phyloP scores from a whole-genome alignment of 2,113 vertebrate species.

The Noctilio leporinus region DNA sequence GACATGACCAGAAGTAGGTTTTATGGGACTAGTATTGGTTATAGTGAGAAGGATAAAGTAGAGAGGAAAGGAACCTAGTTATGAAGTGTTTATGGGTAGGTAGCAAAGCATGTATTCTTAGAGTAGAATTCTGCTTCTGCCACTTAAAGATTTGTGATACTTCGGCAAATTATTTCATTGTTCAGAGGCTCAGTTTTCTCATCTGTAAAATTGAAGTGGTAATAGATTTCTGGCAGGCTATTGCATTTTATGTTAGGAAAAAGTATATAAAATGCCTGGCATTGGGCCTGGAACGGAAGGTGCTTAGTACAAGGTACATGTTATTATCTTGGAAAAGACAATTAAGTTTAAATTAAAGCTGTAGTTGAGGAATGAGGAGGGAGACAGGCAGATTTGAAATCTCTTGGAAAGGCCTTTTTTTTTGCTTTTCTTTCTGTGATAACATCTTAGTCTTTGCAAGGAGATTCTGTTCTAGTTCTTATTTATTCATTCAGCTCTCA shows the following conservation, averaged over 20 bases:
- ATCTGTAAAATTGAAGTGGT: slow-evolving; percentile 27
- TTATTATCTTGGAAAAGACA: not conserved
- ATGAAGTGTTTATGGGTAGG: not conserved
- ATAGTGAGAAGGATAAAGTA: not conserved
- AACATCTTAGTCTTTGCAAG: not conserved
- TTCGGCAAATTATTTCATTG: not conserved
- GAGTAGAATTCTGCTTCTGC: slow-evolving; percentile 20
- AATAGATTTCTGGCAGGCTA: slow-evolving; percentile 13
- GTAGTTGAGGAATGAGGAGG: not conserved
- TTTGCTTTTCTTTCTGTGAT: not conserved
- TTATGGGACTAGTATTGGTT: not conserved
- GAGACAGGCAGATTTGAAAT: not conserved
- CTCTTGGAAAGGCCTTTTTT: not conserved
- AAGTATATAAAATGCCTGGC: not conserved
- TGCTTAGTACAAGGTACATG: not conserved
- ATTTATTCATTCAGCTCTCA: not conserved
- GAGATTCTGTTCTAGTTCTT: not conserved
- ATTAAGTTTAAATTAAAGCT: slow-evolving; percentile 10
- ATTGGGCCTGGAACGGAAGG: not conserved
- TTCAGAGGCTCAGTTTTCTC: slow-evolving; percentile 35
- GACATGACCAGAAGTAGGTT: not conserved
- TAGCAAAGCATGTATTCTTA: slow-evolving; percentile 16
- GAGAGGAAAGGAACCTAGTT: not conserved
- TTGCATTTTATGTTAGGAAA: slow-evolving; percentile 24
- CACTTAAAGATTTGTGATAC: not conserved